Evolutionary conservation across 2,113 vertebrate genomes (phyloP).

Genomic region (Elephas maximus): DNA sequence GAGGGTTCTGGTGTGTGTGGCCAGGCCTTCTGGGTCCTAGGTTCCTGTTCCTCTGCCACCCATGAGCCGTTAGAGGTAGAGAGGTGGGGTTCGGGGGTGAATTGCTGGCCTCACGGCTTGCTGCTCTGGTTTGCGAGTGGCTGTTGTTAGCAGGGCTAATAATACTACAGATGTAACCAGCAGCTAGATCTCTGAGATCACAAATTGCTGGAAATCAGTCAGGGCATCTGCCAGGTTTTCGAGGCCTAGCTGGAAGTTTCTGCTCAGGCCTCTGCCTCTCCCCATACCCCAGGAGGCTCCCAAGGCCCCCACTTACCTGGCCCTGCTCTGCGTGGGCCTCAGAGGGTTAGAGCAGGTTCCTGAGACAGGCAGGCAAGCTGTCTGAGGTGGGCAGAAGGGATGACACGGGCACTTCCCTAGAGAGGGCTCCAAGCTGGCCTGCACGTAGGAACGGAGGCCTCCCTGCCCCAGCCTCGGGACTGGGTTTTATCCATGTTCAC

Average conservation of each 20-base stretch:
- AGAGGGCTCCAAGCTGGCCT: not conserved
- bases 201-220: not conserved
- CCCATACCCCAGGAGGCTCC: not conserved
- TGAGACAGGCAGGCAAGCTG: not conserved
- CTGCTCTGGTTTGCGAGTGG: not conserved
- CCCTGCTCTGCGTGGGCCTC: not conserved
- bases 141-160: not conserved
- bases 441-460: not conserved
- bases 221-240: not conserved
- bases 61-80: not conserved
- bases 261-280: not conserved
- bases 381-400: not conserved
- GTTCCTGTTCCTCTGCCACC: not conserved
- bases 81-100: fast-evolving
- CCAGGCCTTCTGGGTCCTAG: not conserved
- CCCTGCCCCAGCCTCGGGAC: not conserved
- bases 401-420: no score
- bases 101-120: not conserved
- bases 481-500: not conserved
- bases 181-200: not conserved
- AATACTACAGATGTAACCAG: not conserved
- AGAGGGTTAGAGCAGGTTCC: not conserved
- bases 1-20: no score
- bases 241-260: not conserved
- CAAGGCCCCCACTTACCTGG: not conserved